Conservation (phyloP, 2,888 invertebrate genomes). For the Apamea anceps region DNA sequence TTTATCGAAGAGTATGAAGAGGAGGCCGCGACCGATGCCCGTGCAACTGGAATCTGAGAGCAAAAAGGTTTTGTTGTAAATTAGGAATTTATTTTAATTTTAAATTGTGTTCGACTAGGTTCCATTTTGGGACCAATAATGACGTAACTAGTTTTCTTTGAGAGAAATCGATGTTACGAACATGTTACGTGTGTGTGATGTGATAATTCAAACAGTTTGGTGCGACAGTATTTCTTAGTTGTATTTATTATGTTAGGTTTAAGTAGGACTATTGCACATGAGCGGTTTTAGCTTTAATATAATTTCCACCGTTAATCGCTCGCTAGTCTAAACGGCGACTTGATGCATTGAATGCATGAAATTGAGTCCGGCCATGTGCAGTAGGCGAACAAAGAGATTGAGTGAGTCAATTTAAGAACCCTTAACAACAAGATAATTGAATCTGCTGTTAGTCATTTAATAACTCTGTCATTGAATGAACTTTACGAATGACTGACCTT, state of each 20-base stretch:
- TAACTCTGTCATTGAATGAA: slow-evolving; percentile 46
- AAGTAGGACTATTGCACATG: slow-evolving; percentile 48
- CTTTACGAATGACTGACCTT: slow-evolving; percentile 52
- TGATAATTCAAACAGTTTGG: slow-evolving; percentile 50
- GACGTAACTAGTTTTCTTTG: slow-evolving; percentile 51
- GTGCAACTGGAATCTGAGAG: slow-evolving; percentile 81
- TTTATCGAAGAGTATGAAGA: slow-evolving; percentile 75
- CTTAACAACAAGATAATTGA: slow-evolving; percentile 52
- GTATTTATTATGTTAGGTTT: slow-evolving; percentile 59
- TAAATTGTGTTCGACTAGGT: slow-evolving; percentile 43
- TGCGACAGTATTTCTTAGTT: slow-evolving; percentile 59
- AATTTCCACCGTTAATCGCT: slow-evolving; percentile 56
- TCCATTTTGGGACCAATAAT: slow-evolving; percentile 40
- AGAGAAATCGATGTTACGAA: slow-evolving; percentile 62
- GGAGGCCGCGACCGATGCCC: slow-evolving; percentile 71
- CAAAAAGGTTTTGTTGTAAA: slow-evolving; percentile 82
- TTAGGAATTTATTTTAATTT: slow-evolving; percentile 12
- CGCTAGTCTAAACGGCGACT: slow-evolving; percentile 47
- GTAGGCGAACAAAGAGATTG: slow-evolving; percentile 49
- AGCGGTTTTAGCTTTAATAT: slow-evolving; percentile 58
- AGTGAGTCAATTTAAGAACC: slow-evolving; percentile 58
- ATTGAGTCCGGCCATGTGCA: slow-evolving; percentile 47
- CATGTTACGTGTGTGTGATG: slow-evolving; percentile 57
- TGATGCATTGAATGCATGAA: slow-evolving; percentile 40
- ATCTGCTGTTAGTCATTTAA: slow-evolving; percentile 41